These are phyloP conservation scores for Neotragus moschatus DNA, from an alignment of 2,113 vertebrate genomes.

Conservation along the genomic window DNA sequence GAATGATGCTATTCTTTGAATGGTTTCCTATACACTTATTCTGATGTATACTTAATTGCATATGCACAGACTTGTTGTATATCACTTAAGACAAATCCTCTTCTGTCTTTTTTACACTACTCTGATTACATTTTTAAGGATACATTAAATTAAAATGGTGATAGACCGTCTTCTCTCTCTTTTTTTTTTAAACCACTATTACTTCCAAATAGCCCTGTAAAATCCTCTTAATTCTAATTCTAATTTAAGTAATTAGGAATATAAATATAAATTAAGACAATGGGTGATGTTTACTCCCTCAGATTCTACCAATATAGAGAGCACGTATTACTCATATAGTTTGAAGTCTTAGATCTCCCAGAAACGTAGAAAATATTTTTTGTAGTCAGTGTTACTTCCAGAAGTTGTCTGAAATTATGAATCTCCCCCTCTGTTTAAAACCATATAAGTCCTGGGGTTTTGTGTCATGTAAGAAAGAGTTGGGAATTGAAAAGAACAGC, in stretches of 20 bases:
- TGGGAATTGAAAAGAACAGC: not conserved
- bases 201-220: slow-evolving; percentile 66
- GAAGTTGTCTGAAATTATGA: not conserved
- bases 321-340: not conserved
- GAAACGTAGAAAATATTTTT: slow-evolving; percentile 14
- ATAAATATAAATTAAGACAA: slow-evolving; percentile 62
- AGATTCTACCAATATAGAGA: not conserved
- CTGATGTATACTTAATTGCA: slow-evolving; percentile 53
- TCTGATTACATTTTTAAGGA: slow-evolving; percentile 63
- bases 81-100: slow-evolving; percentile 55
- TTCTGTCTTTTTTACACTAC: slow-evolving; percentile 51
- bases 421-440: not conserved
- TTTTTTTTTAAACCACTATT: slow-evolving; percentile 54
- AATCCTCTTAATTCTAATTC: slow-evolving; percentile 59
- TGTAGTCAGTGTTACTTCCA: not conserved
- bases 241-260: slow-evolving; percentile 70
- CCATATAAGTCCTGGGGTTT: not conserved
- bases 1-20: slow-evolving; percentile 24
- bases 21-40: slow-evolving; percentile 48
- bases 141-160: slow-evolving; percentile 67
- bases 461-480: not conserved
- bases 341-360: not conserved
- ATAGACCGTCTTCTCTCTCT: slow-evolving; percentile 43
- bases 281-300: slow-evolving; percentile 39
- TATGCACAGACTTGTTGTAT: slow-evolving; percentile 36